Evolutionary conservation across 2,797 vertebrate genomes (phyloP).

Genomic region (Tenualosa thibaudeaui): DNA sequence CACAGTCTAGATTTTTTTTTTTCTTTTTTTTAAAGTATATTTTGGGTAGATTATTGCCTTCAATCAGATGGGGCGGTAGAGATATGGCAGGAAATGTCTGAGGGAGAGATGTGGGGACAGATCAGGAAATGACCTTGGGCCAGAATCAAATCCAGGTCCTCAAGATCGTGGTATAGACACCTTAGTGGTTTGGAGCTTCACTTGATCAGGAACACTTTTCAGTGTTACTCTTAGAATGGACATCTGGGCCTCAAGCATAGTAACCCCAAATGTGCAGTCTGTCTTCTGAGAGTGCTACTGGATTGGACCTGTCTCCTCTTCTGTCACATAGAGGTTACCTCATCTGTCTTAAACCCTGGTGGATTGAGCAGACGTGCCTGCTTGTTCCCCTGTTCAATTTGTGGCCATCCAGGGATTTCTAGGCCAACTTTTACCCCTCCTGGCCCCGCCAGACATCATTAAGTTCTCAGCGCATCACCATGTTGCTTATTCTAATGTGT

Average conservation of each 20-base stretch:
- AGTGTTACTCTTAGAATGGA: background rate
- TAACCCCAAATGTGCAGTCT: background rate
- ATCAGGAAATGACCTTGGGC: too few relatives aligned
- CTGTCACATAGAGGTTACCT: background rate
- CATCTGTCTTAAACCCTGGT: background rate
- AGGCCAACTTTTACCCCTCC: background rate
- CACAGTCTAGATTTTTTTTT: too few relatives aligned
- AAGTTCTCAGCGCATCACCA: background rate
- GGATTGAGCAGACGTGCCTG: background rate
- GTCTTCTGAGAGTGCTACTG: background rate
- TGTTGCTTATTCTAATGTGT: background rate
- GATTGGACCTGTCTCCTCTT: background rate
- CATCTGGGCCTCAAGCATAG: background rate
- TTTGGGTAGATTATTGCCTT: too few relatives aligned
- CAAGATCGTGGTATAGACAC: too few relatives aligned
- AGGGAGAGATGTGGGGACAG: too few relatives aligned
- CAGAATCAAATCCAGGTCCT: too few relatives aligned
- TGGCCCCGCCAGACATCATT: background rate
- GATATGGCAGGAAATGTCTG: too few relatives aligned
- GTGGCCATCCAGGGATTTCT: background rate
- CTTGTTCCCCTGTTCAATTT: background rate
- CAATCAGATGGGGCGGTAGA: too few relatives aligned
- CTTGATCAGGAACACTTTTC: background rate
- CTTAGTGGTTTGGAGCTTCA: background rate
- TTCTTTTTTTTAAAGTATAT: too few relatives aligned